Base-by-base conservation (phyloP, 2,797 vertebrate species). In the Necrosyrtes monachus region DNA sequence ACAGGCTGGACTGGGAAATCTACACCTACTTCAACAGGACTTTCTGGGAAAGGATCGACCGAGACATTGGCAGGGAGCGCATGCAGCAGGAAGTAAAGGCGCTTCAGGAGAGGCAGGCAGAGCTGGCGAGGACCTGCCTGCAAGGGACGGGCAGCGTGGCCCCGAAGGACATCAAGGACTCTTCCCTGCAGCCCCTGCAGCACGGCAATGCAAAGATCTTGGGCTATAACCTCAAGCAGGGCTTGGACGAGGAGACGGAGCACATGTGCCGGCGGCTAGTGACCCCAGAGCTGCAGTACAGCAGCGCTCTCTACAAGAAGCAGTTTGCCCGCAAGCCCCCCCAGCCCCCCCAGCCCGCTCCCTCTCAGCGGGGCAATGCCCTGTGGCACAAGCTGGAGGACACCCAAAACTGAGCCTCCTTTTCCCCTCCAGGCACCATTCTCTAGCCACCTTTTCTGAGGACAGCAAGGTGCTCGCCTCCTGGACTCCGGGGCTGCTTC, bases 241-340 rank as follows among this genome's bases (percentile, higher is more conserved):
- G 96, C 17, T 65, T 98, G 85, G 96, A 95, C 6, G 30, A 18
- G 28, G 68, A 94, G 57, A 97, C 91, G 1, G 97, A 88, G 91
- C 57, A 11, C 19, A 94, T 88, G 50, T 99, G 99, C 95, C 95
- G 97, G 81, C 97, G 91, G 76, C 94, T 99, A 35, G 97, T 99
- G 72, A 98, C 96, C 19, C 99, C 98, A 0, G 98, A 99, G 92
- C 98, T 99, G 70, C 98, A 99, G 83, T 99, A 99, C 92, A 98
- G 98, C 37, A 75, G 89, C 2, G 28, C 48, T 1, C 96, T 99
- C n/a, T 98, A 98, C 88, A 92, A 85, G 27, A 97, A 95, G 62
- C 98, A 98, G 95, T 98, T 98, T 59, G 88, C 97, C 5, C 88
- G 92, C 13, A 74, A 60, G 53, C 23, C 4, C 11, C 23, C 54